A percentile compares a stretch with the other conserved stretches of the same genome.
phyloP scores from a whole-genome alignment of 2,113 vertebrate genomes.

The Daboia siamensis region DNA sequence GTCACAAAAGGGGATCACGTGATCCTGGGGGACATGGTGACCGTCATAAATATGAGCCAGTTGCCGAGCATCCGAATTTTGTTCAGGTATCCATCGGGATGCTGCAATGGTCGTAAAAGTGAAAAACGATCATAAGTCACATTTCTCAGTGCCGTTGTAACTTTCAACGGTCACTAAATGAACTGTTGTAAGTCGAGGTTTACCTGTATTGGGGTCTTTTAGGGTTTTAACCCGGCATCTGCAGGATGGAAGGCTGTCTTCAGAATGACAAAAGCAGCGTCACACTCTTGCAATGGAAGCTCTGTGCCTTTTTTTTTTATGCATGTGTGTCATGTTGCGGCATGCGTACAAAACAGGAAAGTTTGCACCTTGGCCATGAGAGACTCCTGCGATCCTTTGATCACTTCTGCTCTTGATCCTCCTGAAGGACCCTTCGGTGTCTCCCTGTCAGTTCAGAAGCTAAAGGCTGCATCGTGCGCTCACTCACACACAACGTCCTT shows the following conservation, averaged over 20 bases:
- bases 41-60: no score
- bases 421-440: not conserved
- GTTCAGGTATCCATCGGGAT: no score
- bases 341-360: not conserved
- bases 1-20: no score
- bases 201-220: no score
- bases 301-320: not conserved
- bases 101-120: no score
- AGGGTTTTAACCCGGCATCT: not conserved
- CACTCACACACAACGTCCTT: not conserved
- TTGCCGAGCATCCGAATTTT: no score
- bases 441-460: not conserved
- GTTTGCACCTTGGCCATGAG: not conserved
- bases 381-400: not conserved
- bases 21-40: no score
- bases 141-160: no score
- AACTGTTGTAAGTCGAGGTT: no score
- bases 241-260: not conserved
- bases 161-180: no score
- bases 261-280: not conserved
- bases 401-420: not conserved
- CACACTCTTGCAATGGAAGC: no score
- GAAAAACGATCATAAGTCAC: no score
- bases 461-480: accelerated
- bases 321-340: not conserved